phyloP scores from a whole-genome alignment of 2,113 vertebrate species.

The Brachionichthys hirsutus region DNA sequence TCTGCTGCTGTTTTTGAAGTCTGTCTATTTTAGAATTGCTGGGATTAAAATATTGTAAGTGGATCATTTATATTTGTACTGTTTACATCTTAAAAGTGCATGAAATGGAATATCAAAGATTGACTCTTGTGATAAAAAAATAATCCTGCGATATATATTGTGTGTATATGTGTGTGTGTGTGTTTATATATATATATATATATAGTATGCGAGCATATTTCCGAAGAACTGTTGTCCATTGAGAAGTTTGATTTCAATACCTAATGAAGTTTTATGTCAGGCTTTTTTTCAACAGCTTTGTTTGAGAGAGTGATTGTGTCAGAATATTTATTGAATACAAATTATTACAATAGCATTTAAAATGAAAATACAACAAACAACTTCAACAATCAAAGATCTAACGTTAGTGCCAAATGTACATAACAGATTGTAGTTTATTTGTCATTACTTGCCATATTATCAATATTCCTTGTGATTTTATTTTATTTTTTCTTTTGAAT shows the following conservation, averaged over 20 bases:
- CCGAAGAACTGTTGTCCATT: conserved; percentile 58
- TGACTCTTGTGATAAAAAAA: no score
- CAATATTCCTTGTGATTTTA: conserved; percentile 63
- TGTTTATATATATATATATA: background rate
- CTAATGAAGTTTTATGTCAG: conserved; percentile 46
- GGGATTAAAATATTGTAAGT: conserved; percentile 75
- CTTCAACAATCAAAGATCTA: conserved; percentile 48
- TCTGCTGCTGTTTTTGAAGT: conserved; percentile 73
- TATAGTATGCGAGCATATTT: conserved; percentile 61
- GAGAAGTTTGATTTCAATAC: conserved; percentile 45
- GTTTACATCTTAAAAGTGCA: conserved; percentile 78
- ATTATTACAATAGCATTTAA: conserved; percentile 49
- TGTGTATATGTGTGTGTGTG: background rate
- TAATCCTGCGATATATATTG: conserved; percentile 8
- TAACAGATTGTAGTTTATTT: conserved; percentile 72
- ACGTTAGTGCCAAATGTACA: conserved; percentile 77
- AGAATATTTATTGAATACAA: conserved; percentile 67
- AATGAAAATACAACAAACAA: conserved; percentile 23
- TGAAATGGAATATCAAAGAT: conserved; percentile 72
- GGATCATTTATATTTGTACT: conserved; percentile 80
- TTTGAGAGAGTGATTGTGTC: conserved; percentile 67
- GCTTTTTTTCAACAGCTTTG: conserved; percentile 68
- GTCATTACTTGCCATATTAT: conserved; percentile 67
- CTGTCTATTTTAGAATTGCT: conserved; percentile 77
- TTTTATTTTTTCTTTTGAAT: conserved; percentile 65